A percentile compares a stretch with the other conserved stretches of the same genome.
These are phyloP conservation scores for Enteromius treurensis DNA, from an alignment of 2,797 vertebrate species.

Conservation along the genomic window DNA sequence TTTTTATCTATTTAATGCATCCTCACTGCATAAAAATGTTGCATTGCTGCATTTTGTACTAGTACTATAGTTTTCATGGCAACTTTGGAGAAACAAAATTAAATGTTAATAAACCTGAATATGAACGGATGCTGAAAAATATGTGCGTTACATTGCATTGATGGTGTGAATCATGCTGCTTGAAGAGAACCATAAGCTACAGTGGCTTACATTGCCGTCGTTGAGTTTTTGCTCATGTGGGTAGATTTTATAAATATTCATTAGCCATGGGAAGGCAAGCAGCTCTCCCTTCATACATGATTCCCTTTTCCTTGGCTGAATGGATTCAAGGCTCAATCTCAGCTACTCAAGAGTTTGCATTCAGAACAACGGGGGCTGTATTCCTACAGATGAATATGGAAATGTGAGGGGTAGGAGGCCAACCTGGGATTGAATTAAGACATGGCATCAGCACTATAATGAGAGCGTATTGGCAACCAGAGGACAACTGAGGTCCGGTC, in stretches of 20 bases:
- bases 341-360: constrained; percentile 50
- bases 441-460: constrained; percentile 31
- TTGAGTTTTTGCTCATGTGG: not conserved
- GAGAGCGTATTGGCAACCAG: not conserved
- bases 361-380: constrained; percentile 40
- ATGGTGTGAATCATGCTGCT: not conserved
- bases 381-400: constrained; percentile 49
- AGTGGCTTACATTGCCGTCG: not conserved
- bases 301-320: constrained; percentile 11
- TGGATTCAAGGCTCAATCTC: constrained; percentile 56
- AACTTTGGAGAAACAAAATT: not conserved
- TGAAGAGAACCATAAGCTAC: constrained; percentile 7
- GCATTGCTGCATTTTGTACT: not conserved
- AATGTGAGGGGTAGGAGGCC: constrained; percentile 15
- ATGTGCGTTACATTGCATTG: not conserved
- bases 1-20: not conserved
- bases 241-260: constrained; percentile 19
- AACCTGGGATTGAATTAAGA: constrained; percentile 9
- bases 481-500: not conserved
- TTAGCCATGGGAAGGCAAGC: not conserved
- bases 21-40: not conserved
- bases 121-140: not conserved
- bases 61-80: not conserved
- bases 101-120: not conserved
- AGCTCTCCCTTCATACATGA: constrained; percentile 22